Percentiles rank a stretch among this genome's conserved stretches.
These are phyloP conservation scores for Zaprionus ornatus DNA, from an alignment of 1,140 invertebrate species.

Conservation along the genomic window DNA sequence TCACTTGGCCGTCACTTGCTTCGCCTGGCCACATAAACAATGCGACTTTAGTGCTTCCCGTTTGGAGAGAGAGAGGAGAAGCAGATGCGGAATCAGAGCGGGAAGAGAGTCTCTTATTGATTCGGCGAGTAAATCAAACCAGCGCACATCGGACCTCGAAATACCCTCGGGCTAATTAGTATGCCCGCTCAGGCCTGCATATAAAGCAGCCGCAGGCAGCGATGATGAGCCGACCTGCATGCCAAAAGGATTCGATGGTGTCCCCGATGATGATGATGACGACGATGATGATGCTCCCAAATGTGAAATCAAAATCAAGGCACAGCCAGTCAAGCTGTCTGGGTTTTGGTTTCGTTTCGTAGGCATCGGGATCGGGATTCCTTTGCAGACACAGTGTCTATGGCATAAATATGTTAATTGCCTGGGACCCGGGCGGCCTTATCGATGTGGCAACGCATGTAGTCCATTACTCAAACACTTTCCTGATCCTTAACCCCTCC, in stretches of 20 bases:
- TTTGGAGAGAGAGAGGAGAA: conserved; percentile 18
- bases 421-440: conserved; percentile 46
- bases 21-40: conserved; percentile 61
- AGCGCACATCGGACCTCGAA: conserved; percentile 37
- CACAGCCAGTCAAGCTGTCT: conserved; percentile 68
- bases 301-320: conserved; percentile 55
- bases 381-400: conserved; percentile 70
- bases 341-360: conserved; percentile 16
- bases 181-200: conserved; percentile 78
- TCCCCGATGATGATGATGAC: neutral
- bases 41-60: conserved; percentile 66
- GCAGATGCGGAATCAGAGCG: too few relatives aligned
- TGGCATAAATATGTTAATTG: conserved; percentile 76
- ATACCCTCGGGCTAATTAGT: conserved; percentile 68
- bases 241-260: conserved; percentile 44
- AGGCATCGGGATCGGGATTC: conserved; percentile 27
- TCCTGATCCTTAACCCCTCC: conserved; percentile 68
- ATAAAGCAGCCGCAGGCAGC: conserved; percentile 50
- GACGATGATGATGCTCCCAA: conserved; percentile 29
- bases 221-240: conserved; percentile 64
- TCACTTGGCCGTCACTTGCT: conserved; percentile 14
- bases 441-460: conserved; percentile 62
- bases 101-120: conserved; percentile 34
- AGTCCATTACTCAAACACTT: conserved; percentile 64
- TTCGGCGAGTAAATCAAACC: conserved; percentile 64